Evolutionary conservation across 1,140 invertebrate species (phyloP).

Genomic region (Popillia japonica): DNA sequence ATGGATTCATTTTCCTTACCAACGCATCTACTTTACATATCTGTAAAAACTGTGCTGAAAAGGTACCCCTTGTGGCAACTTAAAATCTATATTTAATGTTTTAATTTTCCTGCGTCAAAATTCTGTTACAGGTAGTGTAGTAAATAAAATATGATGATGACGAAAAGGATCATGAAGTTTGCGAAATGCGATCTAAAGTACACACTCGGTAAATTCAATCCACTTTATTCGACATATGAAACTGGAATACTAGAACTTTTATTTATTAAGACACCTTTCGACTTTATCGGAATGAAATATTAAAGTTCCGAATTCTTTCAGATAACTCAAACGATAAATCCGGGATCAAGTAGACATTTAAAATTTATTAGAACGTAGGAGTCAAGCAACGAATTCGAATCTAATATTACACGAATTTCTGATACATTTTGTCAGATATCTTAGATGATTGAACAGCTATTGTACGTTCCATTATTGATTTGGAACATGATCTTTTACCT

Average conservation of each 20-base stretch:
- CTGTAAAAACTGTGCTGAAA: no score
- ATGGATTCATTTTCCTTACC: no score
- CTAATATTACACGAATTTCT: background rate
- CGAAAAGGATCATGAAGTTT: no score
- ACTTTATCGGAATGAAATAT: background rate
- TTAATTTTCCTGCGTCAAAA: no score
- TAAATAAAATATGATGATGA: no score
- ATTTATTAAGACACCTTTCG: conserved; percentile 4
- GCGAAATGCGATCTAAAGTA: no score
- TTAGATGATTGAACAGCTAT: background rate
- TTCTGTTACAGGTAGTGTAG: no score
- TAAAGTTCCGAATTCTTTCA: background rate
- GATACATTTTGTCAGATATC: background rate
- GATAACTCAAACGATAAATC: background rate
- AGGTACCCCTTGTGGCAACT: no score
- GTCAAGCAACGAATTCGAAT: background rate
- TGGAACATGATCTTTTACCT: background rate
- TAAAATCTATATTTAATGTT: no score
- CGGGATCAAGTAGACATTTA: background rate
- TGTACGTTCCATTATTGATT: background rate
- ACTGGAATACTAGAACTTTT: background rate
- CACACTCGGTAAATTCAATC: background rate
- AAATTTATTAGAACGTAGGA: background rate
- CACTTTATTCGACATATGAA: background rate
- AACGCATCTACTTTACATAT: no score